Evolutionary conservation across 2,888 invertebrate genomes (phyloP).

Genomic region (Amphipoea lucens): DNA sequence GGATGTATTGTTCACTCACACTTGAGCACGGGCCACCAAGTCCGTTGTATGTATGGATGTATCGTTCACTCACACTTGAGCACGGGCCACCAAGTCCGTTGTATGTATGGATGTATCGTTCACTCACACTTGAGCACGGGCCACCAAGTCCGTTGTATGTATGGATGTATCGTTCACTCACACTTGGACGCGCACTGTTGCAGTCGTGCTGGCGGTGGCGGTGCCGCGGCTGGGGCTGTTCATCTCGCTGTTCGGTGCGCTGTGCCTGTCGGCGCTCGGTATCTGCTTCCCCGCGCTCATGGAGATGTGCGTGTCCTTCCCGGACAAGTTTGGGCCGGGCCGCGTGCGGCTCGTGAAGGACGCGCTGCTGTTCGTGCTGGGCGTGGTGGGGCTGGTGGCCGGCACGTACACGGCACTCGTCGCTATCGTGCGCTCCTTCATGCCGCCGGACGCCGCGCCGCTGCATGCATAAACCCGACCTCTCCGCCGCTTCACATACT

Average conservation of each 20-base stretch:
- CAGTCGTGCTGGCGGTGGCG: slow-evolving; percentile 93
- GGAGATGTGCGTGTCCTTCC: slow-evolving; percentile 89
- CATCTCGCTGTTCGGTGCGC: slow-evolving; percentile 95
- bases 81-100: neutral
- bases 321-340: slow-evolving; percentile 88
- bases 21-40: too few species aligned
- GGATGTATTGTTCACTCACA: neutral
- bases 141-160: neutral
- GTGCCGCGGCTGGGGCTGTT: slow-evolving; percentile 96
- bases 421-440: slow-evolving; percentile 89
- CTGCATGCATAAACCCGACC: slow-evolving; percentile 17
- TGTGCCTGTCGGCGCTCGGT: slow-evolving; percentile 96
- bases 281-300: slow-evolving; percentile 95
- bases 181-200: slow-evolving; percentile 59
- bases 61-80: neutral
- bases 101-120: neutral
- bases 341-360: slow-evolving; percentile 85
- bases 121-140: too few species aligned
- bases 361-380: slow-evolving; percentile 89
- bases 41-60: neutral
- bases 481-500: neutral
- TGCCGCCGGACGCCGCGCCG: slow-evolving; percentile 33
- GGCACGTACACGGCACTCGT: slow-evolving; percentile 92
- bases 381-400: slow-evolving; percentile 91
- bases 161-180: neutral